A percentile compares a stretch with the other conserved stretches of the same genome.
Conservation (phyloP, 2,888 invertebrate genomes). For the Lithosia quadra region DNA sequence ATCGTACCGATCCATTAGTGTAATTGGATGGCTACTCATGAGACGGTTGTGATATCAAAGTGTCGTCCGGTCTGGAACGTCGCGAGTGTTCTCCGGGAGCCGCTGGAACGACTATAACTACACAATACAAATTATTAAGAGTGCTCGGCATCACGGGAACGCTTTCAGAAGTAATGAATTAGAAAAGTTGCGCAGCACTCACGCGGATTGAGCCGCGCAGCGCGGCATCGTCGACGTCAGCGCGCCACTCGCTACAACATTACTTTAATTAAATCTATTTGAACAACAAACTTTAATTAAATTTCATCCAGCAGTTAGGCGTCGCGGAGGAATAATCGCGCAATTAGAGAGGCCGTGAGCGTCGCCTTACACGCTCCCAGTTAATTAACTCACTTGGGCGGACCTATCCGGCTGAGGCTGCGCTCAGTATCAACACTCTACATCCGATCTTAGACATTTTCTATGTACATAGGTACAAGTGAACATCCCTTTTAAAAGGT, state of each 20-base stretch:
- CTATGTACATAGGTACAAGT: background rate
- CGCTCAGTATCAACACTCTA: slow-evolving; percentile 61
- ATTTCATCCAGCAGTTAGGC: slow-evolving; percentile 87
- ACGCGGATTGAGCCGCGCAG: slow-evolving; percentile 83
- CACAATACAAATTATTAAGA: slow-evolving; percentile 87
- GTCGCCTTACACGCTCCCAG: slow-evolving; percentile 86
- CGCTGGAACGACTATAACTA: slow-evolving; percentile 76
- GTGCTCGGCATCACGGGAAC: slow-evolving; percentile 86
- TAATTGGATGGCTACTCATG: slow-evolving; percentile 56
- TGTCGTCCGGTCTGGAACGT: slow-evolving; percentile 41
- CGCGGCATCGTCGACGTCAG: slow-evolving; percentile 65
- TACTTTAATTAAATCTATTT: slow-evolving; percentile 88
- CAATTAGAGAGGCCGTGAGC: slow-evolving; percentile 87
- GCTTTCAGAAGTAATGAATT: slow-evolving; percentile 87
- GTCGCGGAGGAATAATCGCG: slow-evolving; percentile 87
- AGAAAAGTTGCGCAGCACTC: slow-evolving; percentile 87
- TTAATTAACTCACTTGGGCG: slow-evolving; percentile 86
- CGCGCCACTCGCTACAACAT: slow-evolving; percentile 84
- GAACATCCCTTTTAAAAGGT: background rate
- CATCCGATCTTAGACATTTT: slow-evolving; percentile 36
- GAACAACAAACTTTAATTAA: slow-evolving; percentile 88
- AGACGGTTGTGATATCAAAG: slow-evolving; percentile 59
- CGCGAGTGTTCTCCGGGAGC: slow-evolving; percentile 38
- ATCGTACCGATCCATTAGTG: slow-evolving; percentile 64
- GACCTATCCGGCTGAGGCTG: slow-evolving; percentile 68